phyloP scores from a whole-genome alignment of 2,797 vertebrate species.

The Sarcoramphus papa region DNA sequence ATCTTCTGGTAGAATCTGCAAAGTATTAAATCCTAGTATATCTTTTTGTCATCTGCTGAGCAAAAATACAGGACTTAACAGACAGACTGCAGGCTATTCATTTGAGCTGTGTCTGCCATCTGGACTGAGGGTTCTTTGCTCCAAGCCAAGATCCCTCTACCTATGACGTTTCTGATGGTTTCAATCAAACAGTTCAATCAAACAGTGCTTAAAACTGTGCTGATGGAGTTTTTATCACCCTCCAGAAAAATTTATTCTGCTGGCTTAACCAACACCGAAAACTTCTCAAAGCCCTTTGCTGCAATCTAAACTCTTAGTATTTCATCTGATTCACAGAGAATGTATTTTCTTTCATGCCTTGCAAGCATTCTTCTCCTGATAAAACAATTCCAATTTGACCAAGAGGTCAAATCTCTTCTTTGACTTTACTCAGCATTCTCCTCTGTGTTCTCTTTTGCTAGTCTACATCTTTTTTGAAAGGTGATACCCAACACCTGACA shows the following conservation, averaged over 20 bases:
- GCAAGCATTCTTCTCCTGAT: neutral
- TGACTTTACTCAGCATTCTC: neutral
- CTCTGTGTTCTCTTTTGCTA: neutral
- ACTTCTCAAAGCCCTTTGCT: neutral
- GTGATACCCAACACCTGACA: neutral
- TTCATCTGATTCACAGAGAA: neutral
- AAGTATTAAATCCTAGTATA: neutral
- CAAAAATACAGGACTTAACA: neutral
- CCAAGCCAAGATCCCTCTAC: neutral
- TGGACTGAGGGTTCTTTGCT: neutral
- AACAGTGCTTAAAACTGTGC: neutral
- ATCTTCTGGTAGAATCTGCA: neutral
- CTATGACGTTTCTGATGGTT: neutral
- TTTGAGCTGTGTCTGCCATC: neutral
- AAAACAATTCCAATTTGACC: neutral
- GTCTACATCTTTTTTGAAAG: neutral
- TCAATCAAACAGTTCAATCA: neutral
- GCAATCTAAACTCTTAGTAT: neutral
- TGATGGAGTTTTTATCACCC: neutral
- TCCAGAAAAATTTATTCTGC: neutral
- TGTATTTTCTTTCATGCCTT: neutral
- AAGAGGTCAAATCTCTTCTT: neutral
- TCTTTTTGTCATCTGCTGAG: neutral
- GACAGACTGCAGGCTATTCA: neutral
- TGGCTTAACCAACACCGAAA: neutral